Conservation (phyloP, 2,797 vertebrate genomes). For the Rhodeus uyekii region DNA sequence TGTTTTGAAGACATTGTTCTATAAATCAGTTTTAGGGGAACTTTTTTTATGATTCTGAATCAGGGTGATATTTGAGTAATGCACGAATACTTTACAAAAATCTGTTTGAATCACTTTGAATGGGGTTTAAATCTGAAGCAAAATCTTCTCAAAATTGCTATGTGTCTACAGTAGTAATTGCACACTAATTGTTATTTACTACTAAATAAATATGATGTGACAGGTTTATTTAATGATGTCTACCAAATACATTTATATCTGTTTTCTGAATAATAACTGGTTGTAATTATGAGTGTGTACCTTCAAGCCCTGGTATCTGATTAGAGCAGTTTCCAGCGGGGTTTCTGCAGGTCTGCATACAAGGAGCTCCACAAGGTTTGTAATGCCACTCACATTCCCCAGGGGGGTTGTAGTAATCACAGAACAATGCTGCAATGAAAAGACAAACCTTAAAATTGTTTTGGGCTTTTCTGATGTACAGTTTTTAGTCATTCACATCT, state of each 20-base stretch:
- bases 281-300: conserved; percentile 65
- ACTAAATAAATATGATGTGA: neutral
- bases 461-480: neutral
- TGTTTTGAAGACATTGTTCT: neutral
- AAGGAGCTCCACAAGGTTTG: conserved; percentile 85
- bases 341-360: conserved; percentile 89
- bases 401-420: conserved; percentile 88
- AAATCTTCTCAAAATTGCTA: neutral
- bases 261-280: neutral
- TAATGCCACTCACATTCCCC: conserved; percentile 91
- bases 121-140: neutral
- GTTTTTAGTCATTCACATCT: neutral
- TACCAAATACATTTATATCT: neutral
- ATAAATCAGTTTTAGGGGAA: neutral
- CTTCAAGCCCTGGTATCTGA: conserved; percentile 84
- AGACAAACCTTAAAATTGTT: neutral
- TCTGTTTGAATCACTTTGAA: neutral
- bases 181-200: neutral
- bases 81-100: neutral
- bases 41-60: neutral
- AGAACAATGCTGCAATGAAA: conserved; percentile 85
- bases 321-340: conserved; percentile 81
- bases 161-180: neutral
- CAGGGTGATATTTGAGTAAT: neutral
- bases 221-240: neutral